A percentile compares a stretch with the other conserved stretches of the same genome.
These are phyloP conservation scores for Megaceryle torquata DNA, from an alignment of 2,113 vertebrate species.

Conservation along the genomic window DNA sequence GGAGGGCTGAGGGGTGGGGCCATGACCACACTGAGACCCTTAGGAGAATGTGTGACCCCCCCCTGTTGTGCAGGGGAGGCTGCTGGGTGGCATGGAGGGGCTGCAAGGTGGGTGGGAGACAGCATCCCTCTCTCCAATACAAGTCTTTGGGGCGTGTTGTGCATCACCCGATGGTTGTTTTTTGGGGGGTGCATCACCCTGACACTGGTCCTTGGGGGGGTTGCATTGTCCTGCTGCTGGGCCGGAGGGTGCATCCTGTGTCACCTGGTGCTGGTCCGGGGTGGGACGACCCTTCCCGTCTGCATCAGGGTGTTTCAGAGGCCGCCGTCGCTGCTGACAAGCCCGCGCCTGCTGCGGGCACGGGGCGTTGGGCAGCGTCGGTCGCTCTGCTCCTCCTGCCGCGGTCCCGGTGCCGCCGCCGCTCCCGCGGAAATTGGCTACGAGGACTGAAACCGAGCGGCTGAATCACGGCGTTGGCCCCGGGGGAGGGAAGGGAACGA, in stretches of 20 bases:
- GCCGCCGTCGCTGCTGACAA: not conserved
- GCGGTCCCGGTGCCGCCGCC: not conserved
- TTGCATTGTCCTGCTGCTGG: not conserved
- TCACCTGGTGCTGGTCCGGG: rapidly evolving
- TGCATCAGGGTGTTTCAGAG: rapidly evolving
- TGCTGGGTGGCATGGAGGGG: not conserved
- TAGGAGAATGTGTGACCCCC: not conserved
- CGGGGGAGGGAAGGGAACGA: not conserved
- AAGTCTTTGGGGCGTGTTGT: not conserved
- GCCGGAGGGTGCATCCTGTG: rapidly evolving
- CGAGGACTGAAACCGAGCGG: not conserved
- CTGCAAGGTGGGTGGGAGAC: not conserved
- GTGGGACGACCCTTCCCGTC: not conserved
- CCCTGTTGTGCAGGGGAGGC: not conserved
- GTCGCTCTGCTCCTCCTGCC: not conserved
- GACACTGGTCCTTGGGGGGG: not conserved
- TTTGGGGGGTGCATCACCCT: not conserved
- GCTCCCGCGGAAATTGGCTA: not conserved
- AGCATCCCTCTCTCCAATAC: rapidly evolving
- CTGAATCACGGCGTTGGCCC: not conserved
- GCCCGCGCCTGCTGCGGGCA: not conserved
- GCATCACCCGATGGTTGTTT: not conserved
- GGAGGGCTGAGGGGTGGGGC: not conserved
- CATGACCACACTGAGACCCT: not conserved
- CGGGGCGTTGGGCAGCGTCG: not conserved